phyloP scores from a whole-genome alignment of 2,888 invertebrate species.

The Aphrophora alni region DNA sequence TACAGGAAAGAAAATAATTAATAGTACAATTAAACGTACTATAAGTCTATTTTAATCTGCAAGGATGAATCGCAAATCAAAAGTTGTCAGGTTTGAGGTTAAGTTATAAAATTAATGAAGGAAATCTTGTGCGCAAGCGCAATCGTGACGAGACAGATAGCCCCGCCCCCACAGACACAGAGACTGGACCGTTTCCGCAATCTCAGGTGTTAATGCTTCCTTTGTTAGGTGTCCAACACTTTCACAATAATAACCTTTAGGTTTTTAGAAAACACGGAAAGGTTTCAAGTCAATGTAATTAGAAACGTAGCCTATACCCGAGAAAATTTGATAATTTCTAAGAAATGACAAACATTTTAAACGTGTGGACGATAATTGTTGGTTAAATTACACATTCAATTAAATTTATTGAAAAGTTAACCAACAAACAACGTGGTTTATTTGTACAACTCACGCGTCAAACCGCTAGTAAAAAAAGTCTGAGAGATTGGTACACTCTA shows the following conservation, averaged over 20 bases:
- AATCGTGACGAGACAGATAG: background rate
- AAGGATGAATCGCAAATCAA: background rate
- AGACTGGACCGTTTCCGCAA: conserved; percentile 9
- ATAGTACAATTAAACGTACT: background rate
- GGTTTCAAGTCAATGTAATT: background rate
- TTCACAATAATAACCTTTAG: background rate
- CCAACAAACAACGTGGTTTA: too few relatives aligned
- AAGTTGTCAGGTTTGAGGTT: background rate
- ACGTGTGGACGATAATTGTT: too few relatives aligned
- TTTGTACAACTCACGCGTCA: too few relatives aligned
- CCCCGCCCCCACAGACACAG: background rate
- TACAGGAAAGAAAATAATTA: background rate
- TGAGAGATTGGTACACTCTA: too few relatives aligned
- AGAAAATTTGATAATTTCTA: too few relatives aligned
- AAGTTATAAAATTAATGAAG: conserved; percentile 6
- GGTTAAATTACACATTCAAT: too few relatives aligned
- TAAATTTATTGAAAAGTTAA: too few relatives aligned
- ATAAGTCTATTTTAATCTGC: background rate
- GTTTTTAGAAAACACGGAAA: background rate
- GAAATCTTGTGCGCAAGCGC: background rate
- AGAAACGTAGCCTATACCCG: too few relatives aligned
- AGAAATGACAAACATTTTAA: too few relatives aligned
- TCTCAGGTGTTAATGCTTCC: background rate
- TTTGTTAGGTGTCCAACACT: background rate
- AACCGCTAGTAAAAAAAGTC: too few relatives aligned